phyloP scores from a whole-genome alignment of 2,888 invertebrate species.

The Zaprionus obscuricornis region DNA sequence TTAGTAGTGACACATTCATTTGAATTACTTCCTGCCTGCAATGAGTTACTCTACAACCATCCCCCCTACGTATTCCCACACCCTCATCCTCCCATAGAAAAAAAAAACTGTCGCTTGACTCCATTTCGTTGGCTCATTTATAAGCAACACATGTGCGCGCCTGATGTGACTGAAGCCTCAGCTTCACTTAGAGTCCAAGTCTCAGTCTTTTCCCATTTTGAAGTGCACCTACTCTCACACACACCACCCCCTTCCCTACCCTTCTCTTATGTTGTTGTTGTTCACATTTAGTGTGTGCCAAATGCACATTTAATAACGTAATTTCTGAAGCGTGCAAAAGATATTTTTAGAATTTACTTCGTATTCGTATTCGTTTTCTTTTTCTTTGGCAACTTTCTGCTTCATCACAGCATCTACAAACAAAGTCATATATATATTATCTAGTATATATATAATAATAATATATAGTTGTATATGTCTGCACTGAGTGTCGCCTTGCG shows the following conservation, averaged over 20 bases:
- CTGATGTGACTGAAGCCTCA: constrained; percentile 55
- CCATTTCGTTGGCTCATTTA: constrained; percentile 62
- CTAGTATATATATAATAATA: neutral
- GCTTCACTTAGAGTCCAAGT: too few species aligned
- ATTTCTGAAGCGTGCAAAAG: constrained; percentile 76
- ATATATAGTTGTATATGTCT: neutral
- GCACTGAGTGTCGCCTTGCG: constrained; percentile 16
- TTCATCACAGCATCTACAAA: constrained; percentile 55
- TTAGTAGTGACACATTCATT: constrained; percentile 64
- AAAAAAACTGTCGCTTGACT: constrained; percentile 36
- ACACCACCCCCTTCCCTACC: too few species aligned
- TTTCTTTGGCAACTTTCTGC: constrained; percentile 57
- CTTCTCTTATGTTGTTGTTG: constrained; percentile 17
- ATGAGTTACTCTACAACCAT: constrained; percentile 14
- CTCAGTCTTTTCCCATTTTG: too few species aligned
- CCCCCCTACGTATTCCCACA: constrained; percentile 3
- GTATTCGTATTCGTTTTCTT: too few species aligned
- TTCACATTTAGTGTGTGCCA: constrained; percentile 73
- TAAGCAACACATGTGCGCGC: constrained; percentile 66
- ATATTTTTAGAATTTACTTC: constrained; percentile 75
- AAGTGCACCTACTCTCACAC: too few species aligned
- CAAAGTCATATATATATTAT: constrained; percentile 23
- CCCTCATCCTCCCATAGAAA: neutral
- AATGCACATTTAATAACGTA: constrained; percentile 80
- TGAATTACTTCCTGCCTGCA: constrained; percentile 65